phyloP scores from a whole-genome alignment of 2,888 invertebrate species.

The Pedicia rivosa region DNA sequence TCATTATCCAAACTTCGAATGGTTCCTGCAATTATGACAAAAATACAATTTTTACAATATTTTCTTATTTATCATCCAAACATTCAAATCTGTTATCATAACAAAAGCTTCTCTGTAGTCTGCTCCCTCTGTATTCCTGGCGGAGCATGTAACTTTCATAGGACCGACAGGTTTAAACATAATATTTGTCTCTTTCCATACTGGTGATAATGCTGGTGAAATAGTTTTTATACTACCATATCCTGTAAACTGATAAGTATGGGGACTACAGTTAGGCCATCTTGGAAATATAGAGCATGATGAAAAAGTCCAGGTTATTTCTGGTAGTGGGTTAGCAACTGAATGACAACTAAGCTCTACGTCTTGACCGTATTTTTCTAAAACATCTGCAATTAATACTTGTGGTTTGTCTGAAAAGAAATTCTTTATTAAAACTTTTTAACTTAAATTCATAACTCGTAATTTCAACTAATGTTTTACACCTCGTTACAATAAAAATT shows the following conservation, averaged over 20 bases:
- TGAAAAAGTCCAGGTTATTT: conserved; percentile 37
- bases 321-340: conserved; percentile 38
- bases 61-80: conserved; percentile 7
- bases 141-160: conserved; percentile 31
- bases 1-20: conserved; percentile 30
- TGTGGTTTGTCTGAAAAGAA: conserved; percentile 33
- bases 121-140: conserved; percentile 27
- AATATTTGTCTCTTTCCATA: conserved; percentile 13
- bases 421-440: too few species aligned
- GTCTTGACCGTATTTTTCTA: conserved; percentile 29
- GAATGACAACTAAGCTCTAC: conserved; percentile 35
- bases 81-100: conserved; percentile 23
- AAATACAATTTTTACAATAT: neutral
- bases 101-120: conserved; percentile 19
- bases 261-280: conserved; percentile 23
- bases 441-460: conserved; percentile 3
- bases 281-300: conserved; percentile 28
- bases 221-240: conserved; percentile 6
- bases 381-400: conserved; percentile 24
- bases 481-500: neutral
- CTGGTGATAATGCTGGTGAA: neutral
- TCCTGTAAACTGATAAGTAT: too few species aligned
- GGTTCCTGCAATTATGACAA: conserved; percentile 10
- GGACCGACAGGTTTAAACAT: conserved; percentile 27
- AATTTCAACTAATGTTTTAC: neutral